These are phyloP conservation scores for Drosophila virilis DNA, from an alignment of 1,140 invertebrate species.

Conservation along the genomic window DNA sequence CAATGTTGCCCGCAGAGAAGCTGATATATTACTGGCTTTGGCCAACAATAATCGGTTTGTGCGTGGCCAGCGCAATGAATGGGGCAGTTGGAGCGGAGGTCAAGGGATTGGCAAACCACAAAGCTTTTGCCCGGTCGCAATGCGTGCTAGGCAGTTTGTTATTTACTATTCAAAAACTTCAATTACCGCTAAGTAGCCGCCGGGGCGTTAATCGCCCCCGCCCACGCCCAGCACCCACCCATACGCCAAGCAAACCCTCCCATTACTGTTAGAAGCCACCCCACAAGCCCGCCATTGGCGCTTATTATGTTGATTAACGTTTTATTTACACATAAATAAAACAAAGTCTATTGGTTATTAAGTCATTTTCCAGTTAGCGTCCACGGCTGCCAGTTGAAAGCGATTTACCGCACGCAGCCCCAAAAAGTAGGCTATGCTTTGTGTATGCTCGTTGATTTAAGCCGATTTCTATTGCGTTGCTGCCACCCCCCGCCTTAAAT, in stretches of 20 bases:
- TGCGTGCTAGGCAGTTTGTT: constrained; percentile 7
- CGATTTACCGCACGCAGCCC: constrained; percentile 38
- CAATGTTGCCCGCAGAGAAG: constrained; percentile 6
- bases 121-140: constrained; percentile 1
- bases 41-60: background rate
- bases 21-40: constrained; percentile 59
- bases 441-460: constrained; percentile 15
- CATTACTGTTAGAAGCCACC: background rate
- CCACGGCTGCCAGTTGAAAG: constrained; percentile 30
- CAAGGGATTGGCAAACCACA: background rate
- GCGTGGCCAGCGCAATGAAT: background rate
- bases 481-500: background rate
- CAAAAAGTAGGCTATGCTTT: constrained; percentile 44
- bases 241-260: background rate
- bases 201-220: constrained; percentile 48
- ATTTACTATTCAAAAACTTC: constrained; percentile 81
- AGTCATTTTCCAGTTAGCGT: constrained; percentile 56
- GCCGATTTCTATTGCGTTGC: constrained; percentile 33
- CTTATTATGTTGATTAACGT: constrained; percentile 71
- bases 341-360: constrained; percentile 71
- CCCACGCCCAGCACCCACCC: background rate
- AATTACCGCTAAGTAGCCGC: constrained; percentile 73
- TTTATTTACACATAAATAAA: constrained; percentile 69
- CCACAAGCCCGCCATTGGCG: background rate
- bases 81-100: background rate